These are phyloP conservation scores for Brachionus sp. DNA, from an alignment of 1,140 invertebrate species.

Conservation along the genomic window DNA sequence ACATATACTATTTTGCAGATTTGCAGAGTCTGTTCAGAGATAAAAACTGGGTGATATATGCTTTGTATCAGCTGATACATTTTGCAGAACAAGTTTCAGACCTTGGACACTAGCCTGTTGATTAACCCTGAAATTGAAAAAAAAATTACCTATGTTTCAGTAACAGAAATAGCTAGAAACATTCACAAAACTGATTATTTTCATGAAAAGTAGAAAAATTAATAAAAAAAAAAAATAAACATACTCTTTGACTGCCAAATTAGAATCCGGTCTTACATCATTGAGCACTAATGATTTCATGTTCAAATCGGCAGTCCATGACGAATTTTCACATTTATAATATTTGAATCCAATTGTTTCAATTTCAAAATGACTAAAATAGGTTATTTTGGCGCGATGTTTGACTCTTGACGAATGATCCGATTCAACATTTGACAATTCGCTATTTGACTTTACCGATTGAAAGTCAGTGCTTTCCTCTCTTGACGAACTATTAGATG, in stretches of 20 bases:
- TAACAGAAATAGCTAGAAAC: too few relatives aligned
- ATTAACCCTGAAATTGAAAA: too few relatives aligned
- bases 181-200: too few relatives aligned
- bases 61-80: too few relatives aligned
- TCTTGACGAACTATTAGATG: neutral
- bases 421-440: slow-evolving; percentile 63
- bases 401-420: slow-evolving; percentile 64
- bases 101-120: too few relatives aligned
- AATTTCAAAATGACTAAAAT: slow-evolving; percentile 68
- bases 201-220: too few relatives aligned
- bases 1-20: too few relatives aligned
- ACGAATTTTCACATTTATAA: slow-evolving; percentile 67
- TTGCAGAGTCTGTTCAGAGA: too few relatives aligned
- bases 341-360: slow-evolving; percentile 65
- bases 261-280: slow-evolving; percentile 69
- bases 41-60: too few relatives aligned
- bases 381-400: slow-evolving; percentile 5
- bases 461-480: slow-evolving; percentile 45
- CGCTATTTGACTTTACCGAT: slow-evolving; percentile 51
- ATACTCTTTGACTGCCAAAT: slow-evolving; percentile 67
- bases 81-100: too few relatives aligned
- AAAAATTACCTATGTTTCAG: too few relatives aligned
- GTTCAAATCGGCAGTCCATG: slow-evolving; percentile 69
- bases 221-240: too few relatives aligned
- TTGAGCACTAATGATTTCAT: slow-evolving; percentile 69